Evolutionary conservation across 2,888 invertebrate genomes (phyloP), one percentile per base, ranked within the genome.

Genomic region (Leptopterna dolabrata): DNA sequence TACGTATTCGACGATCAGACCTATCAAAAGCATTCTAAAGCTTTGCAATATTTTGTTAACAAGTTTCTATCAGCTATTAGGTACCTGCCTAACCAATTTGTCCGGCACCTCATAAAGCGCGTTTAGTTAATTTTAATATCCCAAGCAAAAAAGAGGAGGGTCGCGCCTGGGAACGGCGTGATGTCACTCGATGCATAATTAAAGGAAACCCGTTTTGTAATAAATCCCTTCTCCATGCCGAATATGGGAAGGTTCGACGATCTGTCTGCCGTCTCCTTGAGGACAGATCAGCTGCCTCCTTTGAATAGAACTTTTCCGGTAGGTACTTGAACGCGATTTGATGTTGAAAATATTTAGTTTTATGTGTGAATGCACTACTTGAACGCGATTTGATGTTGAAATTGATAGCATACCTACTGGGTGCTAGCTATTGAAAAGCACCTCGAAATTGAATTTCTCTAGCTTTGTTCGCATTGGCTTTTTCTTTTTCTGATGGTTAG

Each of bases 211-310:
- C 78, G 78, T 78, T 78, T 43, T 27, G 24, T 45, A 24, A 45
- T 29, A 41, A 78, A 78, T 29, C 78, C 43, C 36, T 78, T 45
- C 19, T 78, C 19, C 14, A 3, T 14, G 41, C 78, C 78, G 78
- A 45, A 78, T 78, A 78, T 78, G 78, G 78, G 78, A 45, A 45
- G 27, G 78, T 78, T 78, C 78, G 78, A 78, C 78, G 78, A 2
- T 78, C 78, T 19, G 19, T 36, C 36, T 7, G 36, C 36, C 36
- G 36, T n/a, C 36, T 36, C 63, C 6, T n/a, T n/a, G n/a, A n/a
- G n/a, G n/a, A n/a, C n/a, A n/a, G n/a, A n/a, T n/a, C n/a, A n/a
- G n/a, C n/a, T n/a, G 63, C 24, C 63, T 24, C 24, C 24, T 63
- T 19, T 51, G 7, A 0, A 4, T 19, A 63, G 9, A 7, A 36